Evolutionary conservation across 2,888 invertebrate species (phyloP).

Genomic region (Caenorhabditis doughertyi): DNA sequence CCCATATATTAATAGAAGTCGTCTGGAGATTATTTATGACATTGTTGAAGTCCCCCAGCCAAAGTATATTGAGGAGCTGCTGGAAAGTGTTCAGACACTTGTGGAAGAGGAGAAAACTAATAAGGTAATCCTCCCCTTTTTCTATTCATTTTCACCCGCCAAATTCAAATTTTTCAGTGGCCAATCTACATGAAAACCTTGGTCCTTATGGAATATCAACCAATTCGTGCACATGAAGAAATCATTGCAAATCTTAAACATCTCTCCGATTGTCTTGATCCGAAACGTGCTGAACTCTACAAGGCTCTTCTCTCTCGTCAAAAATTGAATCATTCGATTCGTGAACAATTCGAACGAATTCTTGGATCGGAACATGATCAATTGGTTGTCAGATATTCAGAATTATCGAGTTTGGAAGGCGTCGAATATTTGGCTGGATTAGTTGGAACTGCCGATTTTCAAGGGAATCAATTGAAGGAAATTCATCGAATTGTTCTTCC

Average conservation of each 20-base stretch:
- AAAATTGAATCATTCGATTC: constrained; percentile 36
- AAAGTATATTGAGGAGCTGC: constrained; percentile 35
- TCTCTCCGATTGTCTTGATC: constrained; percentile 46
- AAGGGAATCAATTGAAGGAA: constrained; percentile 64
- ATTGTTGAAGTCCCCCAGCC: constrained; percentile 12
- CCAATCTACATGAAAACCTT: constrained; percentile 66
- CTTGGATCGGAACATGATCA: constrained; percentile 9
- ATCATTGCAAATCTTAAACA: constrained; percentile 59
- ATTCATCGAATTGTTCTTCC: constrained; percentile 67
- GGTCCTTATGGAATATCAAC: constrained; percentile 57
- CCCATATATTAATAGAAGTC: constrained; percentile 41
- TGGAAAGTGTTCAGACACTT: constrained; percentile 39
- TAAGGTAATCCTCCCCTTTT: no score
- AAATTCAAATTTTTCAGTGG: no score
- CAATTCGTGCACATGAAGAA: constrained; percentile 44
- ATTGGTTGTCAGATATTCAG: constrained; percentile 38
- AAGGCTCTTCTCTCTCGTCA: constrained; percentile 40
- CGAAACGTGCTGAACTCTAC: constrained; percentile 50
- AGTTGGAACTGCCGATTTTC: constrained; percentile 57
- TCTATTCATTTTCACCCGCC: no score
- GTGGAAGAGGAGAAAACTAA: constrained; percentile 44
- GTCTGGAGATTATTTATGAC: constrained; percentile 47
- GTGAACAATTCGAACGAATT: constrained; percentile 44
- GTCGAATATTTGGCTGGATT: constrained; percentile 69
- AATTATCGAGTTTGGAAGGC: constrained; percentile 65